phyloP scores from a whole-genome alignment of 2,113 vertebrate genomes.

The Gallinago paraguaiae region DNA sequence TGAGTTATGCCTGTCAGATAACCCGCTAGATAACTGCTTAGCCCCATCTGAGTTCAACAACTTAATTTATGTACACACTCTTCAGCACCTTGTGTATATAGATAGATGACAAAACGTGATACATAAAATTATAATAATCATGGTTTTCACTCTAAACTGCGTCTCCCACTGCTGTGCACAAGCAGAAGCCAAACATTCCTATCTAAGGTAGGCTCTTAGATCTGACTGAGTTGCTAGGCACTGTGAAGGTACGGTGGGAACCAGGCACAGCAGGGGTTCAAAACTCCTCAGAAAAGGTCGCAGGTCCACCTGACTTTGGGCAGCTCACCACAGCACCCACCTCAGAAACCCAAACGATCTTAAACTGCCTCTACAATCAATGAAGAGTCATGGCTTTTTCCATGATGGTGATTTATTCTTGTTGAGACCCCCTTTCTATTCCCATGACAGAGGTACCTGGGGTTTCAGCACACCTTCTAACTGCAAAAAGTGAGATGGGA shows the following conservation, averaged over 20 bases:
- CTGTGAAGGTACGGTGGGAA: not conserved
- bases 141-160: not conserved
- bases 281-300: not conserved
- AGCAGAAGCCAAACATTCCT: constrained; percentile 19
- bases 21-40: not conserved
- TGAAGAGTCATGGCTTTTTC: not conserved
- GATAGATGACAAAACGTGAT: constrained; percentile 9
- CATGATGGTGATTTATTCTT: not conserved
- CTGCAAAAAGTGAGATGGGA: not conserved
- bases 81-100: not conserved
- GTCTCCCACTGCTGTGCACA: accelerated
- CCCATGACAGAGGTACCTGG: not conserved
- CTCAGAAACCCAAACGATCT: not conserved
- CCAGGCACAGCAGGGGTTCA: not conserved
- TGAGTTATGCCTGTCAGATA: constrained; percentile 37
- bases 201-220: not conserved
- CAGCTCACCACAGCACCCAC: not conserved
- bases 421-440: not conserved
- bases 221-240: not conserved
- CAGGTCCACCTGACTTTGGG: not conserved
- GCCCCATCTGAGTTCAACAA: not conserved
- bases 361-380: not conserved
- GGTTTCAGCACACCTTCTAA: not conserved
- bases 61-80: constrained; percentile 15
- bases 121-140: constrained; percentile 1